These are phyloP conservation scores for Seira musarum DNA, from an alignment of 2,888 invertebrate genomes.

Conservation along the genomic window DNA sequence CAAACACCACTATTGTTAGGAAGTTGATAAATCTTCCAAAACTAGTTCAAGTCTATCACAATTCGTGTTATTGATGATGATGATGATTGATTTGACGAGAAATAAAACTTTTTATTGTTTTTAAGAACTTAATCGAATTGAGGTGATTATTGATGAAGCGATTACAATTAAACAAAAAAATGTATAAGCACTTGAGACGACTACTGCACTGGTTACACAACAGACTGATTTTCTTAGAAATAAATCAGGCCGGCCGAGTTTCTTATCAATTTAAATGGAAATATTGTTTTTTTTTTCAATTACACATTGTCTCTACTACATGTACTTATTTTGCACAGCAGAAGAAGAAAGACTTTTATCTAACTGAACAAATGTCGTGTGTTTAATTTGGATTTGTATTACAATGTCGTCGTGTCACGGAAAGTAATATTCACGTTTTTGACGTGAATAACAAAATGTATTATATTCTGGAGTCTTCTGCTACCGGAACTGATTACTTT, in stretches of 20 bases:
- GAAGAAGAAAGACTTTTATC: neutral
- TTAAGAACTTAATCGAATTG: neutral
- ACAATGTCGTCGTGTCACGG: no score
- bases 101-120: neutral
- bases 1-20: constrained; percentile 23
- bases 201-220: neutral
- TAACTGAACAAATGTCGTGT: no score
- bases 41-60: constrained; percentile 59
- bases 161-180: constrained; percentile 4
- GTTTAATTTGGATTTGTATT: no score
- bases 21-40: constrained; percentile 25
- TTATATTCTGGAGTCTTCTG: no score
- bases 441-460: no score
- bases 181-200: neutral
- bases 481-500: neutral
- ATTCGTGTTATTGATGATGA: constrained; percentile 27
- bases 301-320: no score
- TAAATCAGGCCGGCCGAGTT: constrained; percentile 40
- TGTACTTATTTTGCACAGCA: neutral
- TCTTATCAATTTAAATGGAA: neutral
- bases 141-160: constrained; percentile 23
- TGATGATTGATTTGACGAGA: constrained; percentile 44
- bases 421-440: no score
- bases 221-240: neutral
- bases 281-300: neutral